A percentile compares a stretch with the other conserved stretches of the same genome.
Evolutionary conservation across 2,888 invertebrate species (phyloP).

Genomic region (Diaperis boleti): DNA sequence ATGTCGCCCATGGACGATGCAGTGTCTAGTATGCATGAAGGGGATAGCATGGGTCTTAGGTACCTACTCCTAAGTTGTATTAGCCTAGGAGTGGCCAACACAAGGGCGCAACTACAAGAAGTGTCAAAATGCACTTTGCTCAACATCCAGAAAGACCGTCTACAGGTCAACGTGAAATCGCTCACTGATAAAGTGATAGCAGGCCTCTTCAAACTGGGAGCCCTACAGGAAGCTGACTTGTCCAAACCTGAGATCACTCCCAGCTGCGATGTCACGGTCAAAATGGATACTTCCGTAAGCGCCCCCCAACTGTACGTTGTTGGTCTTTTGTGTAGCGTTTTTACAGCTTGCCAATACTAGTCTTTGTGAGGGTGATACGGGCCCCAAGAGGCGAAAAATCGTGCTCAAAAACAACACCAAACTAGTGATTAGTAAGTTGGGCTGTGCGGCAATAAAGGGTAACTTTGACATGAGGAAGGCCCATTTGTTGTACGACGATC

Average conservation of each 20-base stretch:
- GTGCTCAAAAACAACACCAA: slow-evolving; percentile 56
- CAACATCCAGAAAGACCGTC: slow-evolving; percentile 70
- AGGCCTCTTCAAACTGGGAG: slow-evolving; percentile 66
- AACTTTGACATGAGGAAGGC: slow-evolving; percentile 82
- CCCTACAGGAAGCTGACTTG: slow-evolving; percentile 59
- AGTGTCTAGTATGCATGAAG: slow-evolving; percentile 71
- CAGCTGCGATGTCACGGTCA: slow-evolving; percentile 55
- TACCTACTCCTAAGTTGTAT: slow-evolving; percentile 78
- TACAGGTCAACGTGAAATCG: slow-evolving; percentile 64
- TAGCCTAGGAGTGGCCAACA: slow-evolving; percentile 73
- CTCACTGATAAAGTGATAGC: slow-evolving; percentile 66
- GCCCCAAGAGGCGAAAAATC: slow-evolving; percentile 46
- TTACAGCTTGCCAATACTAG: slow-evolving; percentile 8
- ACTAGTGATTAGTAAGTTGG: slow-evolving; percentile 74
- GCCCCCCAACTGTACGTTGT: too few relatives aligned
- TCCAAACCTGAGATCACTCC: slow-evolving; percentile 28
- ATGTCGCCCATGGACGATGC: slow-evolving; percentile 78
- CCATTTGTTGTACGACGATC: slow-evolving; percentile 79
- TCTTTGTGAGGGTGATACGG: slow-evolving; percentile 14
- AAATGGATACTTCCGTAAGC: slow-evolving; percentile 51
- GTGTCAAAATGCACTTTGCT: slow-evolving; percentile 75
- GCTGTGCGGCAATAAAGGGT: slow-evolving; percentile 87
- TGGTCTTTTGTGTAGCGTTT: neutral
- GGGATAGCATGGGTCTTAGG: slow-evolving; percentile 70
- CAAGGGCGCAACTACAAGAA: slow-evolving; percentile 67